These are phyloP conservation scores for Rhyacophila evoluta DNA, from an alignment of 2,888 invertebrate species.

Conservation along the genomic window DNA sequence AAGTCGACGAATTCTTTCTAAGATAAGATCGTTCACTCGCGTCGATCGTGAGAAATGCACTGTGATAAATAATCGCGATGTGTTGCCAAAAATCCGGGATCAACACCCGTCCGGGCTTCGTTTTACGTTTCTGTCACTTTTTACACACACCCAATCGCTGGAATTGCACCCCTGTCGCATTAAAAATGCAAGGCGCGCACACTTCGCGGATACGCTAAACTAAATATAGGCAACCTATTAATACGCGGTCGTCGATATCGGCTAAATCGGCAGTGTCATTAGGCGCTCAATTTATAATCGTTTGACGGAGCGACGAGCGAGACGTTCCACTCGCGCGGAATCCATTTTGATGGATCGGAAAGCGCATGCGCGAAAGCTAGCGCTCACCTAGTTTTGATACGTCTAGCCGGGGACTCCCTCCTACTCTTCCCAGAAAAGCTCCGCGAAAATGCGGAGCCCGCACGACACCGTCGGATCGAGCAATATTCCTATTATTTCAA, in stretches of 20 bases:
- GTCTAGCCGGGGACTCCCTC: conserved; percentile 30
- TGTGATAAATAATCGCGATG: conserved; percentile 27
- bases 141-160: conserved; percentile 38
- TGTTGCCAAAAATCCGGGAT: conserved; percentile 45
- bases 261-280: conserved; percentile 37
- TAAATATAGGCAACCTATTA: conserved; percentile 36
- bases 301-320: conserved; percentile 38
- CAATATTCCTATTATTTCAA: too few relatives aligned
- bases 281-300: conserved; percentile 38
- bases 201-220: conserved; percentile 55
- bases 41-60: conserved; percentile 34
- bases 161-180: conserved; percentile 30
- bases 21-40: background rate
- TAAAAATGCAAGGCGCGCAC: background rate
- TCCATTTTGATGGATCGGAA: conserved; percentile 42
- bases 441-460: conserved; percentile 40
- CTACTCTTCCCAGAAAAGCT: conserved; percentile 6
- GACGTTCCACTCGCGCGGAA: conserved; percentile 62
- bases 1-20: background rate
- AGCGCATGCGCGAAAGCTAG: conserved; percentile 43
- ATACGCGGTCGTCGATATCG: conserved; percentile 36
- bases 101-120: conserved; percentile 36
- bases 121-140: conserved; percentile 32
- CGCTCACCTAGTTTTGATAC: conserved; percentile 35
- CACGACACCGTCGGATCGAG: background rate